phyloP scores from a whole-genome alignment of 2,888 invertebrate species.

The Cenopis cana region DNA sequence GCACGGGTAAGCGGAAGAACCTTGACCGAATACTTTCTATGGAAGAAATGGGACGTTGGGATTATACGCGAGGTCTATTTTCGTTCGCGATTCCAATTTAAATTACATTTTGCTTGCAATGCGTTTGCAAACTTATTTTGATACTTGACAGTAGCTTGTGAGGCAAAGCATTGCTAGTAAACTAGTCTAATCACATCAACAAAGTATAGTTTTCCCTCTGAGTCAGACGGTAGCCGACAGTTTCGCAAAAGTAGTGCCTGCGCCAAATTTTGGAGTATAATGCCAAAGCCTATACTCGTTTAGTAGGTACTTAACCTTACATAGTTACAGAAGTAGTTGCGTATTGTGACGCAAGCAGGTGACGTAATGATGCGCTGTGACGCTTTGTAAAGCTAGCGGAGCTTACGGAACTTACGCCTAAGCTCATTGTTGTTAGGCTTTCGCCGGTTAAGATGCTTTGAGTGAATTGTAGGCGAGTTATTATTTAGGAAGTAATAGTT shows the following conservation, averaged over 20 bases:
- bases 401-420: slow-evolving; percentile 22
- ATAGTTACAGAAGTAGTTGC: slow-evolving; percentile 3
- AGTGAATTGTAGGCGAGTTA: background rate
- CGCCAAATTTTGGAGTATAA: too few species aligned
- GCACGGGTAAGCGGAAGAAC: slow-evolving; percentile 9
- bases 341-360: slow-evolving; percentile 46
- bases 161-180: too few species aligned
- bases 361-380: slow-evolving; percentile 45
- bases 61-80: background rate
- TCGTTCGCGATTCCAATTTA: background rate
- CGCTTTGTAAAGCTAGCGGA: slow-evolving; percentile 1
- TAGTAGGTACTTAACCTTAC: too few species aligned
- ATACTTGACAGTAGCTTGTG: too few species aligned
- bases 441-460: slow-evolving; percentile 8
- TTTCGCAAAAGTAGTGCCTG: too few species aligned
- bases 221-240: too few species aligned
- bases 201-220: too few species aligned
- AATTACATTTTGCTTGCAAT: too few species aligned
- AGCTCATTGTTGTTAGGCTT: slow-evolving; percentile 31
- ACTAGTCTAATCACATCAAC: too few species aligned
- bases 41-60: slow-evolving; percentile 12
- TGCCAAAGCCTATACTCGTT: too few species aligned
- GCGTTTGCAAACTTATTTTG: too few species aligned
- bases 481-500: slow-evolving; percentile 5
- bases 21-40: slow-evolving; percentile 30